A percentile compares a stretch with the other conserved stretches of the same genome.
Conservation (phyloP, 2,797 vertebrate species). For the Labeo calbasu region DNA sequence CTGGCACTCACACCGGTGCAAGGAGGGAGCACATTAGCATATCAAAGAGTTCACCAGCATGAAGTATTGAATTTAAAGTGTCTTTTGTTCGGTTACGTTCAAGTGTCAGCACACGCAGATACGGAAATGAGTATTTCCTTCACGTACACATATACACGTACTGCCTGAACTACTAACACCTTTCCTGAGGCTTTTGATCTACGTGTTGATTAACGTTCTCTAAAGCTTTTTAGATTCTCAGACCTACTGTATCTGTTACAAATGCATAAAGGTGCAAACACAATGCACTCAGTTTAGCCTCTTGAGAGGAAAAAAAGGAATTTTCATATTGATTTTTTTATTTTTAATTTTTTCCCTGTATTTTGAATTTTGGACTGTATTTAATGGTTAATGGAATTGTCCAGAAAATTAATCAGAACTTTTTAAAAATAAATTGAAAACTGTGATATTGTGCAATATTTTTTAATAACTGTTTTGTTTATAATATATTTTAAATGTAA, state of each 20-base stretch:
- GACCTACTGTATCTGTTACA: conserved; percentile 28
- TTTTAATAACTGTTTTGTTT: not conserved
- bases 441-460: not conserved
- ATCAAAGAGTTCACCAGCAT: conserved; percentile 77
- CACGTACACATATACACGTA: conserved; percentile 33
- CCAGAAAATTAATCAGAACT: not conserved
- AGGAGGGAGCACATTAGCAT: conserved; percentile 83
- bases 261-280: conserved; percentile 3
- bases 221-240: not conserved
- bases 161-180: conserved; percentile 44
- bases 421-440: no score
- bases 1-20: conserved; percentile 75
- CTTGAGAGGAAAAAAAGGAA: no score
- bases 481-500: not conserved
- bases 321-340: not conserved
- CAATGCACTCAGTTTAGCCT: conserved; percentile 3
- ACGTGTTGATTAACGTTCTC: conserved; percentile 37
- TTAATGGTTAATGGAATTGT: not conserved
- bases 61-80: conserved; percentile 79
- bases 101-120: conserved; percentile 1
- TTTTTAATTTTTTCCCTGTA: no score
- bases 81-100: conserved; percentile 74
- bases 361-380: not conserved
- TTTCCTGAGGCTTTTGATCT: conserved; percentile 49
- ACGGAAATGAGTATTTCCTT: conserved; percentile 40